Evolutionary conservation across 1,140 invertebrate species (phyloP).

Genomic region (Aphis gossypii): DNA sequence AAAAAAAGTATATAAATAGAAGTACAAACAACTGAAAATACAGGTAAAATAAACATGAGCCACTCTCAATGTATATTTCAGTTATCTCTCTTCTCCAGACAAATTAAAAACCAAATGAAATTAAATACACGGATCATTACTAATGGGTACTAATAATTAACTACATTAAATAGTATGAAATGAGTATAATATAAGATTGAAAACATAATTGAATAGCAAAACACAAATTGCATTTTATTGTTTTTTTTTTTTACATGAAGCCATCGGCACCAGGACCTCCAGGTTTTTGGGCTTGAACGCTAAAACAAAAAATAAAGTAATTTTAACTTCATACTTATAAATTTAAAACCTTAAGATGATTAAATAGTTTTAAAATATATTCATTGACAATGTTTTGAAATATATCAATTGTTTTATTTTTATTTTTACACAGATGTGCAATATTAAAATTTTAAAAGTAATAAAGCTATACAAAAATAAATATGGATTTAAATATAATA

Average conservation of each 20-base stretch:
- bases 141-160: constrained; percentile 39
- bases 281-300: constrained; percentile 54
- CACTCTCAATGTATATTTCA: not conserved
- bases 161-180: constrained; percentile 30
- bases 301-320: constrained; percentile 31
- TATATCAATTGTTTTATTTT: not conserved
- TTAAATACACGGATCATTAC: not conserved
- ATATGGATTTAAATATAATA: not conserved
- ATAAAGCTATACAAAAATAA: constrained; percentile 21
- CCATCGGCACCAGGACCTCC: constrained; percentile 52
- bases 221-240: not conserved
- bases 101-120: constrained; percentile 7
- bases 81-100: not conserved
- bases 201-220: constrained; percentile 49
- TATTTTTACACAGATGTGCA: not conserved
- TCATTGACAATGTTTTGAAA: not conserved
- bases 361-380: not conserved
- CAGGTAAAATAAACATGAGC: not conserved
- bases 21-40: constrained; percentile 44
- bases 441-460: not conserved
- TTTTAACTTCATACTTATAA: not conserved
- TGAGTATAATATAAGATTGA: constrained; percentile 30
- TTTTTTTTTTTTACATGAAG: constrained; percentile 46
- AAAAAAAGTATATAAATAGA: constrained; percentile 37
- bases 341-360: not conserved